A percentile compares a stretch with the other conserved stretches of the same genome.
Conservation (phyloP, 2,797 vertebrate genomes). For the Anas flavirostris region DNA sequence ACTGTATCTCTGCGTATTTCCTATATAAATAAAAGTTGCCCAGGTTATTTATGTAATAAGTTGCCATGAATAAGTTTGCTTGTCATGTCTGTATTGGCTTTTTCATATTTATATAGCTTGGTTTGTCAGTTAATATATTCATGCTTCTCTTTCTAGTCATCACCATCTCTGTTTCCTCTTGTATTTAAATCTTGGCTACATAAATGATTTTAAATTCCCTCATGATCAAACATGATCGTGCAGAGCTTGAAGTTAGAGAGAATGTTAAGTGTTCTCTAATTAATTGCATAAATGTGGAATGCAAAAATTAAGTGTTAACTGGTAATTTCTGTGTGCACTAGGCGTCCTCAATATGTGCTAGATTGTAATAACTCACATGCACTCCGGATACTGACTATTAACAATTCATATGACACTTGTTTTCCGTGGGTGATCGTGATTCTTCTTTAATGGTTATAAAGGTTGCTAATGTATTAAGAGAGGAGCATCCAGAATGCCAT, state of each 20-base stretch:
- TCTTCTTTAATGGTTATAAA: conserved; percentile 7
- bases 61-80: not conserved
- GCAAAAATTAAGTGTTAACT: conserved; percentile 71
- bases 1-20: not conserved
- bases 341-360: conserved; percentile 19
- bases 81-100: not conserved
- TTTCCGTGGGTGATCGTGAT: conserved; percentile 48
- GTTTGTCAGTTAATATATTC: not conserved
- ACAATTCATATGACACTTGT: conserved; percentile 45
- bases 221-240: conserved; percentile 74
- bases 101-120: not conserved
- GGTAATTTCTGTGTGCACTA: conserved; percentile 47
- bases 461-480: conserved; percentile 29
- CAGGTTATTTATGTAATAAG: not conserved
- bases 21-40: not conserved
- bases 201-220: conserved; percentile 56
- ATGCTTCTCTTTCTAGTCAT: conserved; percentile 2
- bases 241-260: conserved; percentile 69
- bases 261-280: conserved; percentile 71
- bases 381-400: conserved; percentile 40
- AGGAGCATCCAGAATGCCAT: not conserved
- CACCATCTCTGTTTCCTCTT: conserved; percentile 37
- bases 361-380: conserved; percentile 24
- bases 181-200: conserved; percentile 65
- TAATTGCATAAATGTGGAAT: conserved; percentile 78